Conservation (phyloP, 2,797 vertebrate species). For the Erethizon dorsatum region DNA sequence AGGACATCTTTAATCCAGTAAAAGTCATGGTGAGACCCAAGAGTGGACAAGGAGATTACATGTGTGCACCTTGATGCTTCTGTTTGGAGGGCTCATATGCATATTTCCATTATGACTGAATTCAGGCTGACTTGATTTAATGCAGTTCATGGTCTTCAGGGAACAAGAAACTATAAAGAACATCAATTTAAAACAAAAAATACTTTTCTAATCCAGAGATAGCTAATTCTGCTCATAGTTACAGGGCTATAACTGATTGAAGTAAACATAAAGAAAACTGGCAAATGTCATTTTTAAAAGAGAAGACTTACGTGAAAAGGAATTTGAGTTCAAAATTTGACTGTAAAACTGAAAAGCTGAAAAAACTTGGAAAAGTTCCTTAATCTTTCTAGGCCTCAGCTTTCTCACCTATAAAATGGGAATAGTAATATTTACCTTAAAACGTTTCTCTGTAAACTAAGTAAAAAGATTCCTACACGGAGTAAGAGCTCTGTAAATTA, state of each 20-base stretch:
- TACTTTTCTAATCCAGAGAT: slow-evolving; percentile 45
- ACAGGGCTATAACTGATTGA: background rate
- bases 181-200: slow-evolving; percentile 30
- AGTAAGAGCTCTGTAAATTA: background rate
- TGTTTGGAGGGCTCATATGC: background rate
- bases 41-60: background rate
- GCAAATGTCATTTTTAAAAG: background rate
- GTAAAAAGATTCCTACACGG: background rate
- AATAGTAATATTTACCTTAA: background rate
- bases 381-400: slow-evolving; percentile 1
- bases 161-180: slow-evolving; percentile 10
- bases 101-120: background rate
- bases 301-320: background rate
- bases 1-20: slow-evolving; percentile 92
- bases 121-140: background rate
- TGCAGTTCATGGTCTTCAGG: background rate
- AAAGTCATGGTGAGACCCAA: slow-evolving; percentile 87
- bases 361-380: background rate
- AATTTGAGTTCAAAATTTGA: slow-evolving; percentile 1
- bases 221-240: slow-evolving; percentile 56
- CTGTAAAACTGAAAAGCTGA: slow-evolving; percentile 30
- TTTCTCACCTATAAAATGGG: slow-evolving; percentile 4
- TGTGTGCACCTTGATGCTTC: background rate
- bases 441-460: background rate
- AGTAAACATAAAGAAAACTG: slow-evolving; percentile 13